These are phyloP conservation scores for Cotesia glomerata DNA, from an alignment of 1,140 invertebrate species.

Conservation along the genomic window DNA sequence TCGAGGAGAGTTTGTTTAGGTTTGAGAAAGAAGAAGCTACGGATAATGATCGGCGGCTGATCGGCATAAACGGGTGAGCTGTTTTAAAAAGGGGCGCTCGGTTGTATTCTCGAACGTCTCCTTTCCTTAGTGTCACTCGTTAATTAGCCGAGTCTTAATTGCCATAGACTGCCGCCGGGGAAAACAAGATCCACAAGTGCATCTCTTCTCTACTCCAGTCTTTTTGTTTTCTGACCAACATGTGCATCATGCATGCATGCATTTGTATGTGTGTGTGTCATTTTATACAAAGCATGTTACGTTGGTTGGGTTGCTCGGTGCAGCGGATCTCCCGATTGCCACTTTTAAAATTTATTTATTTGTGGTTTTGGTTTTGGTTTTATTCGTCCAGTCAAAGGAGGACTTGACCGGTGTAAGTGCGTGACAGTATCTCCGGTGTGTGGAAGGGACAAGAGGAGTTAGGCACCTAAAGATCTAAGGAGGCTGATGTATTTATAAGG, in stretches of 20 bases:
- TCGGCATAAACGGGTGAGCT: neutral
- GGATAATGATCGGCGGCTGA: conserved; percentile 14
- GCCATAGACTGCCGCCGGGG: conserved; percentile 39
- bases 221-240: neutral
- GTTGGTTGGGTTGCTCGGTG: neutral
- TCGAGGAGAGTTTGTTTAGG: conserved; percentile 7
- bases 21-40: conserved; percentile 5
- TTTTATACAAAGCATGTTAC: neutral
- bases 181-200: conserved; percentile 10
- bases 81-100: neutral
- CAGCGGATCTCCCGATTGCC: neutral
- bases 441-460: conserved; percentile 33
- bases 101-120: conserved; percentile 41
- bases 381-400: neutral
- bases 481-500: conserved; percentile 65
- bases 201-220: neutral
- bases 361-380: neutral
- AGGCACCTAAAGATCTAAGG: conserved; percentile 53
- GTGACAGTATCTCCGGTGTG: conserved; percentile 28
- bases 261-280: neutral
- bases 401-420: conserved; percentile 9
- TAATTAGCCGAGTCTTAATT: conserved; percentile 61
- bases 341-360: neutral
- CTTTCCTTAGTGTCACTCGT: conserved; percentile 57
- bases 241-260: neutral